A percentile compares a stretch with the other conserved stretches of the same genome.
phyloP scores from a whole-genome alignment of 1,140 invertebrate genomes.

The Aphelenchoides fujianensis region DNA sequence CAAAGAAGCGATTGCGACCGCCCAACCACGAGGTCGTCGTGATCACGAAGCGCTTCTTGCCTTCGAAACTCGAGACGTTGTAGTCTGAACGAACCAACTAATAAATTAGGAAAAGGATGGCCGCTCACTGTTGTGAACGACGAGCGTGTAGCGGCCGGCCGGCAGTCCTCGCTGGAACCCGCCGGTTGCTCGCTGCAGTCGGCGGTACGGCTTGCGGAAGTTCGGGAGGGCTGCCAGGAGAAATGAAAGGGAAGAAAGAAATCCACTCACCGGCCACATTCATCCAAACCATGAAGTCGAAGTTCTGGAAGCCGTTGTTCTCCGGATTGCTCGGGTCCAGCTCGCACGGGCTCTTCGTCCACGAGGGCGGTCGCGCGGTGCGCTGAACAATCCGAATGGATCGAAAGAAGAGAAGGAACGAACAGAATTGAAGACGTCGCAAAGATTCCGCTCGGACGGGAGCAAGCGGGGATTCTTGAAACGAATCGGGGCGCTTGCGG shows the following conservation, averaged over 20 bases:
- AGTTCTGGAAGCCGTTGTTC: conserved; percentile 93
- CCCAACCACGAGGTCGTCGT: conserved; percentile 94
- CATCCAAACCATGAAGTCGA: conserved; percentile 98
- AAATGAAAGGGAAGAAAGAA: too few relatives aligned
- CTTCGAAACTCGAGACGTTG: conserved; percentile 76
- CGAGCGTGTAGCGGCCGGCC: conserved; percentile 27
- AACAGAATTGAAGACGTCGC: conserved; percentile 86
- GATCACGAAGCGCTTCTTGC: conserved; percentile 86
- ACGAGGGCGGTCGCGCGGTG: conserved; percentile 67
- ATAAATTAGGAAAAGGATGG: not conserved
- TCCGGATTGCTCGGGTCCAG: conserved; percentile 71
- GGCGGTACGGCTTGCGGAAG: conserved; percentile 87
- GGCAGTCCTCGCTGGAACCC: conserved; percentile 37
- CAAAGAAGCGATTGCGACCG: conserved; percentile 93
- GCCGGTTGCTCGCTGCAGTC: conserved; percentile 16
- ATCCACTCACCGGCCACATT: conserved; percentile 89
- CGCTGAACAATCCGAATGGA: conserved; percentile 59
- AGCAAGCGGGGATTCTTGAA: conserved; percentile 18
- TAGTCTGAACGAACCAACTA: conserved; percentile 63
- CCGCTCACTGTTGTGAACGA: conserved; percentile 40
- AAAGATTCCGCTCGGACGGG: conserved; percentile 80
- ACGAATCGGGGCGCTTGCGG: not conserved
- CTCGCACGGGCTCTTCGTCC: conserved; percentile 69
- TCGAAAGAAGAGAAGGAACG: conserved; percentile 71
- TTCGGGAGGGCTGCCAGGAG: conserved; percentile 88